Percentiles rank a stretch among this genome's conserved stretches.
Evolutionary conservation across 2,888 invertebrate genomes (phyloP).

Genomic region (Polydrusus cervinus): DNA sequence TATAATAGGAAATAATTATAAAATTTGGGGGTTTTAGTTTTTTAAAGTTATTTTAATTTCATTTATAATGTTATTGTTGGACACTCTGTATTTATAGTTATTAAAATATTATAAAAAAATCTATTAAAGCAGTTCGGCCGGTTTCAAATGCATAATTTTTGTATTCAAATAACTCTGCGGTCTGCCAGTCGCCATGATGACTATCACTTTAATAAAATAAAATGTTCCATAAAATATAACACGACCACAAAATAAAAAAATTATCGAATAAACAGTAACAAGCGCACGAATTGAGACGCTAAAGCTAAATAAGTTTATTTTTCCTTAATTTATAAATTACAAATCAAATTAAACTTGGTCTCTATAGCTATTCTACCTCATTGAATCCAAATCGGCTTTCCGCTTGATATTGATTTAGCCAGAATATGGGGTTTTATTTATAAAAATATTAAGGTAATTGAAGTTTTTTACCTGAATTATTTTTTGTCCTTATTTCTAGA

Average conservation of each 20-base stretch:
- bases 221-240: background rate
- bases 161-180: background rate
- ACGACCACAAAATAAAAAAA: background rate
- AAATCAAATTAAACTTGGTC: slow-evolving; percentile 13
- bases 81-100: too few species aligned
- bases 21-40: too few species aligned
- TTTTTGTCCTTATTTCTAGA: too few species aligned
- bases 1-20: too few species aligned
- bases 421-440: slow-evolving; percentile 3
- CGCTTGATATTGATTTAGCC: slow-evolving; percentile 9
- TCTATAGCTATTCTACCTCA: slow-evolving; percentile 18
- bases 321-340: slow-evolving; percentile 9
- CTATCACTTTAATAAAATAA: too few species aligned
- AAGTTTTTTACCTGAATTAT: background rate
- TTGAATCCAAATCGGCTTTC: background rate
- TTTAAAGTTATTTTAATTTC: too few species aligned
- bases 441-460: background rate
- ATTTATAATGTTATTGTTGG: too few species aligned
- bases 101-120: too few species aligned
- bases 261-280: background rate
- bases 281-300: background rate
- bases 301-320: slow-evolving; percentile 8
- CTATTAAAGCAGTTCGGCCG: too few species aligned
- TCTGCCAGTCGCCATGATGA: too few species aligned
- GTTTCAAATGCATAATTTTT: background rate